Conservation (phyloP, 2,888 invertebrate species). For the Netelia melanura region DNA sequence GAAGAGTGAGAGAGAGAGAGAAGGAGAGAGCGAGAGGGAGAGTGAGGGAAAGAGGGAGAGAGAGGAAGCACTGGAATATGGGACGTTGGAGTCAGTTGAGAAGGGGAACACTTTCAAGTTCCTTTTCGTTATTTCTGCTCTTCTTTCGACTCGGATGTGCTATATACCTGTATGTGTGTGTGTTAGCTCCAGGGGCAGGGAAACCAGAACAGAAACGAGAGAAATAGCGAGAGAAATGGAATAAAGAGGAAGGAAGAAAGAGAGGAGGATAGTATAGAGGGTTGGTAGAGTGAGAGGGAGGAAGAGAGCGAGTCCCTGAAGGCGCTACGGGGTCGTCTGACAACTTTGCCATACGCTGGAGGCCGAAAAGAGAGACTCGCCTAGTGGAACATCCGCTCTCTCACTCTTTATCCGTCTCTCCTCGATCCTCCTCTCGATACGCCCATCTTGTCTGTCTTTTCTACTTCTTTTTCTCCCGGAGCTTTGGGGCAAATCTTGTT, state of each 20-base stretch:
- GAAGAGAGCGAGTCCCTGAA: constrained; percentile 41
- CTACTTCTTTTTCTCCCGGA: background rate
- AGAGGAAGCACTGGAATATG: constrained; percentile 33
- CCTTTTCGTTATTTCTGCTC: constrained; percentile 19
- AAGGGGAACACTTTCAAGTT: constrained; percentile 50
- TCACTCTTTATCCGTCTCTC: background rate
- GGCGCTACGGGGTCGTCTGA: constrained; percentile 47
- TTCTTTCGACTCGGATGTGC: constrained; percentile 10
- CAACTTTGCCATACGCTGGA: constrained; percentile 55
- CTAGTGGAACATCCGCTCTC: constrained; percentile 5
- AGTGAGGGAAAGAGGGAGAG: background rate
- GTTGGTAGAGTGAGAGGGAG: background rate
- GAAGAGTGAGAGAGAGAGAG: background rate
- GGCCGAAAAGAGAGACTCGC: constrained; percentile 42
- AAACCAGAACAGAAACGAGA: constrained; percentile 12
- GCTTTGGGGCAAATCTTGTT: constrained; percentile 38
- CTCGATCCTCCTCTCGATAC: background rate
- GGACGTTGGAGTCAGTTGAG: constrained; percentile 42
- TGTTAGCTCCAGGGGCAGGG: constrained; percentile 15
- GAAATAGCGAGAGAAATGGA: background rate
- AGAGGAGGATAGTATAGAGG: constrained; percentile 30
- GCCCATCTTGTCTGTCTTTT: background rate
- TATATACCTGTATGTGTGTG: background rate
- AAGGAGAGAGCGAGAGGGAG: background rate
- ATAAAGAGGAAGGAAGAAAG: background rate